Base-by-base conservation (phyloP, 2,113 vertebrate species). In the Rhipidura dahli region DNA sequence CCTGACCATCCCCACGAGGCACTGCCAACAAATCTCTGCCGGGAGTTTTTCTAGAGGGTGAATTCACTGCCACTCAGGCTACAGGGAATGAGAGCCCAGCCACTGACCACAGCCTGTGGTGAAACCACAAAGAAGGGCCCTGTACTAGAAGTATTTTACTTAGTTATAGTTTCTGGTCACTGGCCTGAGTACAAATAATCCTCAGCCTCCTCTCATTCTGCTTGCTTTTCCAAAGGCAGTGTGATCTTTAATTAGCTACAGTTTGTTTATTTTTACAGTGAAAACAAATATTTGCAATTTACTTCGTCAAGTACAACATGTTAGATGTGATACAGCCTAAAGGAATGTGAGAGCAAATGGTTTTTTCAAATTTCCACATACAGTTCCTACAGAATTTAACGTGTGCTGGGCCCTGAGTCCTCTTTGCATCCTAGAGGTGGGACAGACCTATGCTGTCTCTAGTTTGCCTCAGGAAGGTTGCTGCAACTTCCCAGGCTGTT, bases 141-240 rank as follows among this genome's bases (percentile, higher is more conserved):
- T 39, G 57, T 19, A 17, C 42, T 70, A n/a, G 16, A 40, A 66
- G 35, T 16, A 44, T 10, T 53, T 70, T 54, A 15, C 42, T 40
- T 57, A 82, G n/a, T 33, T 71, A 57, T 56, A 51, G 22, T 77
- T 94, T 80, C 51, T 72, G 56, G 7, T 60, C 85, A 28, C 22
- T 83, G 72, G 53, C 28, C 19, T 10, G 8, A 61, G 13, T 26
- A 40, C 24, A 66, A 69, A 14, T n/a, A 90, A 33, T 21, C 12
- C 19, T 56, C 27, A 45, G 42, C 14, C 85, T 44, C 31, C 81
- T 49, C 44, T 70, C 68, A 7, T 0, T 47, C 44, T 24, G 7
- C 89, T 57, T 84, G 61, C 30, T 91, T 61, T 93, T 68, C n/a
- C n/a, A 64, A 78, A 93, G 59, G 22, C 56, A 78, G 20, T 17